A percentile compares a stretch with the other conserved stretches of the same genome.
Conservation (phyloP, 2,797 vertebrate species). For the Sardinella longiceps region DNA sequence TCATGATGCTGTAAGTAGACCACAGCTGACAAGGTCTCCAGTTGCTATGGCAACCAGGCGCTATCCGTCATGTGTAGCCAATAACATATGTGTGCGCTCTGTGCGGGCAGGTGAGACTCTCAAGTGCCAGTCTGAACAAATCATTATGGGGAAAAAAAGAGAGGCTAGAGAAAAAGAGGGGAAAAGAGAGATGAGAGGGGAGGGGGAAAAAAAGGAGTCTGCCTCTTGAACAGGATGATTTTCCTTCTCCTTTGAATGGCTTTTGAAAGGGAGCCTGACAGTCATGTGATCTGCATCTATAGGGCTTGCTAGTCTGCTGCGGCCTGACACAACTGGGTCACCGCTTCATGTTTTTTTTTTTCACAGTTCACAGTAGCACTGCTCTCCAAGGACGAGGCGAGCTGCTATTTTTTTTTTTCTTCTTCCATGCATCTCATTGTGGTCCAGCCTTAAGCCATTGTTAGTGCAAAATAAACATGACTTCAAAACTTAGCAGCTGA, state of each 20-base stretch:
- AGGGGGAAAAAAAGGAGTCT: background rate
- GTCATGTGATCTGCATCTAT: constrained; percentile 43
- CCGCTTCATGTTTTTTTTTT: background rate
- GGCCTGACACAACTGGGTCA: constrained; percentile 53
- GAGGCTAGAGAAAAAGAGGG: background rate
- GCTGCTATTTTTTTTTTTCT: background rate
- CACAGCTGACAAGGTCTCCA: constrained; percentile 48
- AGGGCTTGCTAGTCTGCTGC: constrained; percentile 29
- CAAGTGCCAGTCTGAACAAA: constrained; percentile 38
- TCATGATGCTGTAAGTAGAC: constrained; percentile 41
- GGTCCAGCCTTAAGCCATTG: background rate
- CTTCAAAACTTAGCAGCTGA: background rate
- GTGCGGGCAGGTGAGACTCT: constrained; percentile 45
- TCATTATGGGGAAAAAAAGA: constrained; percentile 46
- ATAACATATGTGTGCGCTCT: constrained; percentile 36
- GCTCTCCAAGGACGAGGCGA: background rate
- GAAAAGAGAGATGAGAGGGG: too few species aligned
- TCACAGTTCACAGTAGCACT: constrained; percentile 5
- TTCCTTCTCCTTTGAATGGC: constrained; percentile 36
- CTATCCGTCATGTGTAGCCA: constrained; percentile 46
- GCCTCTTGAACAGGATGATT: constrained; percentile 37
- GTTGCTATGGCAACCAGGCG: constrained; percentile 63
- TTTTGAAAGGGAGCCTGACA: constrained; percentile 31
- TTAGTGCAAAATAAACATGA: background rate
- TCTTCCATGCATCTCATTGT: background rate